Conservation (phyloP, 2,888 invertebrate genomes). For the Drosophila barbarae region DNA sequence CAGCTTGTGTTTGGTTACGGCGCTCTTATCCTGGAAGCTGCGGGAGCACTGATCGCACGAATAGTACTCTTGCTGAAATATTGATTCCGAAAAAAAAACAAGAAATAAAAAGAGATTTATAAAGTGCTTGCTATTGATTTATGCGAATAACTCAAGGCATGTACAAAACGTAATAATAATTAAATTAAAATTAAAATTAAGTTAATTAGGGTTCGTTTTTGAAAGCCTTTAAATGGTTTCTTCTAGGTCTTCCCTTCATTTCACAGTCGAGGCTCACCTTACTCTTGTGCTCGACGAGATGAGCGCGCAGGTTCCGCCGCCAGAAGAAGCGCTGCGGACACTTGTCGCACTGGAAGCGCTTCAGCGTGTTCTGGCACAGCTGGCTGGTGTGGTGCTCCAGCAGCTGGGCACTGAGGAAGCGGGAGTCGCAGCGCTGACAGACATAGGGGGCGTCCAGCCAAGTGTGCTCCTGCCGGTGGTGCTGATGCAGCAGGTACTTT, state of each 20-base stretch:
- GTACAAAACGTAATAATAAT: constrained; percentile 8
- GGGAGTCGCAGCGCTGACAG: constrained; percentile 81
- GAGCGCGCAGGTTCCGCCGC: constrained; percentile 76
- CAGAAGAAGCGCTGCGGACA: constrained; percentile 78
- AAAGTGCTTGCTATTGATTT: not conserved
- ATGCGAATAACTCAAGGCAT: not conserved
- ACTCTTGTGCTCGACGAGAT: constrained; percentile 64
- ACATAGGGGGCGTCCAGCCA: constrained; percentile 81
- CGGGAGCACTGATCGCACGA: constrained; percentile 67
- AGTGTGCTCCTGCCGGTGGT: constrained; percentile 70
- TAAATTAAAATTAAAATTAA: not conserved
- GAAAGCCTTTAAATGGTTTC: not conserved
- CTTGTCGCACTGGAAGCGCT: constrained; percentile 74
- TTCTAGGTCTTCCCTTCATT: constrained; percentile 1
- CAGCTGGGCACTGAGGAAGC: constrained; percentile 81
- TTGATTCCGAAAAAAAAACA: not conserved
- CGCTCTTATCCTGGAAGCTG: constrained; percentile 68
- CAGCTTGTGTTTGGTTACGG: constrained; percentile 70
- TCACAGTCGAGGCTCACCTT: constrained; percentile 42
- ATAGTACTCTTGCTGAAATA: constrained; percentile 57
- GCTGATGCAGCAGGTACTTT: constrained; percentile 75
- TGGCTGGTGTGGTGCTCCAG: constrained; percentile 81
- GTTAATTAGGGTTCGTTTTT: not conserved
- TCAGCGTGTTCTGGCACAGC: constrained; percentile 76
- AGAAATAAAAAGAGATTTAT: not conserved